A percentile compares a stretch with the other conserved stretches of the same genome.
Conservation (phyloP, 2,797 vertebrate genomes). For the Amniataba percoides region DNA sequence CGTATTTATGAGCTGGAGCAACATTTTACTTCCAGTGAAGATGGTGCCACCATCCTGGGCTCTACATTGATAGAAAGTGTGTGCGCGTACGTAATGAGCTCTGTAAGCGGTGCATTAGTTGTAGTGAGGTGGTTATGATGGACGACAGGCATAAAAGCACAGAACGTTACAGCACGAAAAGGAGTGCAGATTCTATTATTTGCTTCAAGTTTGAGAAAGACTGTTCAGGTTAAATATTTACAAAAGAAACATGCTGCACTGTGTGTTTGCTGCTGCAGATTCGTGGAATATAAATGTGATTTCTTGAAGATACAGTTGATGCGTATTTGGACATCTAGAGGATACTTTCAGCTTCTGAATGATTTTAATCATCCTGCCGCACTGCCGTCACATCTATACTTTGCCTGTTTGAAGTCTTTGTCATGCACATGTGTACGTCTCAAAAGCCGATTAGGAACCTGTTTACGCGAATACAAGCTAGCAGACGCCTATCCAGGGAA, state of each 20-base stretch:
- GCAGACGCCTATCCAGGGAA: background rate
- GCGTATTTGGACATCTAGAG: background rate
- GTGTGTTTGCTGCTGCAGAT: background rate
- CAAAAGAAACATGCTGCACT: background rate
- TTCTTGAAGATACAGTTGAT: no score
- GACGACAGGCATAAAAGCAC: background rate
- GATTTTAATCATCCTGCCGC: background rate
- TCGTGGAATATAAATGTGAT: background rate
- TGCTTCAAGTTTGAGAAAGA: background rate
- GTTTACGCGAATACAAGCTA: background rate
- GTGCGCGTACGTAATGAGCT: no score
- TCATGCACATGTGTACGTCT: background rate
- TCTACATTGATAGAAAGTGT: no score
- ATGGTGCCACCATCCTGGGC: background rate
- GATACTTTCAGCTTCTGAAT: background rate
- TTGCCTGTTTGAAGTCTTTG: background rate
- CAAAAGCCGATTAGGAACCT: background rate
- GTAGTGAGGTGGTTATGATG: background rate
- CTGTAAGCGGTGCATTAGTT: background rate
- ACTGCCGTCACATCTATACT: background rate
- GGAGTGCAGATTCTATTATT: background rate
- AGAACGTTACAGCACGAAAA: background rate
- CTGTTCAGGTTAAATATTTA: conserved; percentile 5
- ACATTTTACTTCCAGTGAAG: background rate
- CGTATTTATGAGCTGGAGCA: background rate